A percentile compares a stretch with the other conserved stretches of the same genome.
These are phyloP conservation scores for Squalus acanthias DNA, from an alignment of 2,797 vertebrate genomes.

Conservation along the genomic window DNA sequence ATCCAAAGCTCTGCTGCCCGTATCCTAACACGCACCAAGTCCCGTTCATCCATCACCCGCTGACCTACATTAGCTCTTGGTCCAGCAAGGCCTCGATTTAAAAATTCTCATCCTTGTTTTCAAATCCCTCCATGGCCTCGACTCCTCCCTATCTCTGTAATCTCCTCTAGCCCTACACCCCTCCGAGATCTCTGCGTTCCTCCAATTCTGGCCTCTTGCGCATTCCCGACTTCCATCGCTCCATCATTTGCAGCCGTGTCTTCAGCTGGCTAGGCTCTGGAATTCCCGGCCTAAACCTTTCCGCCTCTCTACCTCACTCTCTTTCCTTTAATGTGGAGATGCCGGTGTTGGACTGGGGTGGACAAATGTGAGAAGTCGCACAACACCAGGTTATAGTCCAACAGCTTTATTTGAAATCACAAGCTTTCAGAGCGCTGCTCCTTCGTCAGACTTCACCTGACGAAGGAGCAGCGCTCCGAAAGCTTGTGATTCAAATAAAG, in stretches of 20 bases:
- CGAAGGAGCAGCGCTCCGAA: no score
- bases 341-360: no score
- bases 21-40: not conserved
- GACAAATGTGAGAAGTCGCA: no score
- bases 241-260: not conserved
- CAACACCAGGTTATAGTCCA: no score
- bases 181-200: no score
- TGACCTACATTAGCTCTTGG: not conserved
- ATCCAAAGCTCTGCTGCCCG: not conserved
- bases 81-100: not conserved
- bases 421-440: no score
- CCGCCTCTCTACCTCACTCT: not conserved
- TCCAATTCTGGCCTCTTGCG: no score
- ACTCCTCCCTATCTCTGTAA: not conserved
- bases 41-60: not conserved
- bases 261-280: not conserved
- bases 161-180: no score
- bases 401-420: no score
- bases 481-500: no score
- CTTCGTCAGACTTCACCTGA: no score
- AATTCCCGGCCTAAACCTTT: not conserved
- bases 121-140: not conserved
- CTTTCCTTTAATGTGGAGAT: no score
- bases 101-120: not conserved
- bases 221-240: not conserved